Conservation (phyloP, 2,113 vertebrate genomes). For the Danio rerio region GRCz12tu NC_133182.1:20435001-20435500, state of each 20-base stretch:
- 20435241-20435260: slow-evolving; percentile 26
- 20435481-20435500: not conserved
- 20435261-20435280: slow-evolving; percentile 22
- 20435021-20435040: slow-evolving; percentile 80
- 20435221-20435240: slow-evolving; percentile 28
- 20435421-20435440: not conserved
- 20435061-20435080: slow-evolving; percentile 83
- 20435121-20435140: slow-evolving; percentile 74
- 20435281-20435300: slow-evolving; percentile 3
- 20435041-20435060: slow-evolving; percentile 83
- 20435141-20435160: slow-evolving; percentile 71
- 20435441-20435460: not conserved
- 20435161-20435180: slow-evolving; percentile 63
- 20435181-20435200: slow-evolving; percentile 48
- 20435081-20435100: slow-evolving; percentile 59
- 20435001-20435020: slow-evolving; percentile 66
- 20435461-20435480: not conserved
- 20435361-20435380: slow-evolving; percentile 6
- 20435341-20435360: slow-evolving; percentile 14
- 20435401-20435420: not conserved
- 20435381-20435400: not conserved
- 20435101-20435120: slow-evolving; percentile 67
- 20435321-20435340: slow-evolving; percentile 16
- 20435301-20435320: slow-evolving; percentile 16
- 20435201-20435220: slow-evolving; percentile 9